Evolutionary conservation across 2,113 vertebrate genomes (phyloP), one percentile per base, ranked within the genome.

Genomic region (Chelonoidis abingdonii): DNA sequence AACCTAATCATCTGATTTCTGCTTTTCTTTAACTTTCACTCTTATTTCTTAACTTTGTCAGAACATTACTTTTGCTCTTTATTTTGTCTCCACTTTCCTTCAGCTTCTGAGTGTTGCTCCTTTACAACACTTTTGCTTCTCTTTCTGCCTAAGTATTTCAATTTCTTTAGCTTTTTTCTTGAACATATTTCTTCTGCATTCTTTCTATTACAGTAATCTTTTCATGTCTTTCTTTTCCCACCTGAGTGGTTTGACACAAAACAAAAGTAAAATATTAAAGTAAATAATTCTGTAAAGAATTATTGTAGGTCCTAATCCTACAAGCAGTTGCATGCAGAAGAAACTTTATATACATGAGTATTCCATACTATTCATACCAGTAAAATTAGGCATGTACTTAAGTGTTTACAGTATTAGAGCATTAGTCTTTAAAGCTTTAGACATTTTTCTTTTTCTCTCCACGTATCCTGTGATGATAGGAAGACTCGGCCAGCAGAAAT

Each of bases 401-500:
- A 72, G 35, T 54, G 9, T 56, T 92, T 10, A 27, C 6, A 52
- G 54, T 16, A 44, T 31, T 47, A 10, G 14, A 87, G 16, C 12
- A 69, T 89, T 86, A 53, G 82, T 50, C 24, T 96, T 94, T 89
- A 57, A 80, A 44, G 78, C 38, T 44, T 56, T 27, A 31, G 56
- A 89, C 44, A 8, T 21, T 57, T 0, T 84, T 89, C 53, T 84
- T 92, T 86, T 79, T 87, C 11, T 82, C 78, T 82, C 19, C 5
- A 10, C 72, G 17, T 76, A 50, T 72, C n/a, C n/a, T 54, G 19
- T 93, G n/a, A 93, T 84, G 72, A 22, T 52, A 99, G 99, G 97
- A 99, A 98, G 96, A 88, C 98, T 5, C 99, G 98, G 94, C 98
- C 98, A 6, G 93, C 94, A 0, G 99, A 99, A 92, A 93, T 92